phyloP scores from a whole-genome alignment of 2,888 invertebrate genomes.

The Norana najaformis region DNA sequence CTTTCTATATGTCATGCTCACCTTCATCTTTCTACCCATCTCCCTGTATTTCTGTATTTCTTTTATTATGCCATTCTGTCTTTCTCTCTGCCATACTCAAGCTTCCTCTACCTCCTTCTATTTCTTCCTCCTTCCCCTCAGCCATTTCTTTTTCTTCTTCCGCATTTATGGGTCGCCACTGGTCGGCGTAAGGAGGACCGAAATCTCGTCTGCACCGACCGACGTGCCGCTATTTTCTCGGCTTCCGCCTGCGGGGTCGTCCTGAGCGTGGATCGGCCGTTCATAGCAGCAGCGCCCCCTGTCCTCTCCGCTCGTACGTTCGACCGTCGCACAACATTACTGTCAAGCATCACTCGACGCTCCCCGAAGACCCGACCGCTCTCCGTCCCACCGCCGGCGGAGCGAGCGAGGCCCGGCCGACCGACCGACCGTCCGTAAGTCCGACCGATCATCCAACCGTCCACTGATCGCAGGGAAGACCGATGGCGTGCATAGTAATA shows the following conservation, averaged over 20 bases:
- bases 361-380: neutral
- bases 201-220: neutral
- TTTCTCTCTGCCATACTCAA: neutral
- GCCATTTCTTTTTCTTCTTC: neutral
- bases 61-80: too few relatives aligned
- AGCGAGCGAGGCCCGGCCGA: neutral
- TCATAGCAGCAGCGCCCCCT: neutral
- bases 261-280: neutral
- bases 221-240: too few relatives aligned
- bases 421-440: neutral
- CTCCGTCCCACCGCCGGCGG: neutral
- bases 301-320: neutral
- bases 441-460: neutral
- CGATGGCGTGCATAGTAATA: constrained; percentile 13
- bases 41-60: too few relatives aligned
- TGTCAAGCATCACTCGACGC: neutral
- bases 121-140: neutral
- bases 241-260: neutral
- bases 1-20: too few relatives aligned
- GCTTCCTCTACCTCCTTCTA: neutral
- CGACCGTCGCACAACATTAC: neutral
- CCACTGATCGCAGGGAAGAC: neutral
- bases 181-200: neutral
- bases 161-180: neutral
- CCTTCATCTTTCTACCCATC: too few relatives aligned